Conservation (phyloP, 2,888 invertebrate genomes). For the Pristionchus maxplancki region DNA sequence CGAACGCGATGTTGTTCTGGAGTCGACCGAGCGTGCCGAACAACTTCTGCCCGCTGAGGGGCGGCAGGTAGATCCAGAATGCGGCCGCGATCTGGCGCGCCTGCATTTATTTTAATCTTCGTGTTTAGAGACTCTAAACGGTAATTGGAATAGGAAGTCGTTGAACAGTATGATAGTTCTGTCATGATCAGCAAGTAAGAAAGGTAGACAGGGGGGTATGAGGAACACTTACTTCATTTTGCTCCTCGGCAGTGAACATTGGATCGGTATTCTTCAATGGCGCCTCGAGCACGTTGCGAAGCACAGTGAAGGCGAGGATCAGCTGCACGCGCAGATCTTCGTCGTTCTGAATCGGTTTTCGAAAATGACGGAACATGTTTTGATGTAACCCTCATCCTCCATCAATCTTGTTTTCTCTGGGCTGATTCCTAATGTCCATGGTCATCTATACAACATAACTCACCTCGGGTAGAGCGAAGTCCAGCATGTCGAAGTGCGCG, state of each 20-base stretch:
- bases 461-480: neutral
- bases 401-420: too few species aligned
- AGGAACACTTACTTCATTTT: neutral
- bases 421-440: too few species aligned
- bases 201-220: too few species aligned
- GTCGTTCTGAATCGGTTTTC: neutral
- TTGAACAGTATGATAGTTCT: too few species aligned
- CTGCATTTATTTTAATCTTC: neutral
- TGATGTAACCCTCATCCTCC: too few species aligned
- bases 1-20: neutral
- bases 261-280: neutral
- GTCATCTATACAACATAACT: neutral
- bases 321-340: neutral
- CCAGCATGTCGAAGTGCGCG: neutral
- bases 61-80: neutral
- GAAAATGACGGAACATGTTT: too few species aligned
- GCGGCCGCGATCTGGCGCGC: neutral
- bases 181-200: too few species aligned
- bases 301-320: neutral
- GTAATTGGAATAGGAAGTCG: too few species aligned
- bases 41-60: neutral
- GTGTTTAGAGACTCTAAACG: too few species aligned
- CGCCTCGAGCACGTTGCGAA: neutral
- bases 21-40: neutral
- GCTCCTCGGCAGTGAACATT: neutral